Base-by-base conservation (phyloP, 2,797 vertebrate genomes). In the Ptychadena robeensis region DNA sequence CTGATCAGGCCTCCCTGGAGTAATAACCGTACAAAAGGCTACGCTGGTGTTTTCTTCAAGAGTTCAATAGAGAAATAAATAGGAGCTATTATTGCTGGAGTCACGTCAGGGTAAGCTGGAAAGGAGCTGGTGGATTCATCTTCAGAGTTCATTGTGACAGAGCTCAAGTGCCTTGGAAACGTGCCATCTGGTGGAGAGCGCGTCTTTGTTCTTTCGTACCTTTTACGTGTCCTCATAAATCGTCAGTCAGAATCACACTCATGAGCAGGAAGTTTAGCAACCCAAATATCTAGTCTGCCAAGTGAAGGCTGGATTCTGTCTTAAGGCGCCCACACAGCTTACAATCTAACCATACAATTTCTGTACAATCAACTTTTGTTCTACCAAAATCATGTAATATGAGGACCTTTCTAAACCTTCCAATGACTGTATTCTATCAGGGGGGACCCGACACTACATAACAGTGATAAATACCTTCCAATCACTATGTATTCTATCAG, bases 1-100 rank as follows among this genome's bases (percentile, higher is more conserved):
- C 40, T 34, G 48, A 81, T 71, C 71, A 64, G 37, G n/a, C 44
- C 53, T 82, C 81, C 74, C 81, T 0, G 5, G 37, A 68, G 74
- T 77, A 83, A 83, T 83, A 78, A 79, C 25, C 31, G 28, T 53
- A 83, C 53, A 83, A 73, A 53, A 35, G 74, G 44, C 34, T 28
- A 63, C 64, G 40, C 4, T 65, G 34, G 66, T n/a, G 44, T 76
- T 75, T 73, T 76, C 72, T 61, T 40, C 27, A 64, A n/a, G 81
- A 71, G 57, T 65, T 82, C 67, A 77, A 82, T 70, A 71, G 53
- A 61, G 70, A 77, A 71, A 77, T 48, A 69, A 77, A 71, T 53
- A 75, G 34, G 28, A 44, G 71, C 25, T 22, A 82, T 44, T 75
- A 69, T 31, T 68, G 72, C 9, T 4, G n/a, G 69, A 72, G 61